A percentile compares a stretch with the other conserved stretches of the same genome.
Evolutionary conservation across 2,888 invertebrate genomes (phyloP).

Genomic region (Orgyia antiqua): DNA sequence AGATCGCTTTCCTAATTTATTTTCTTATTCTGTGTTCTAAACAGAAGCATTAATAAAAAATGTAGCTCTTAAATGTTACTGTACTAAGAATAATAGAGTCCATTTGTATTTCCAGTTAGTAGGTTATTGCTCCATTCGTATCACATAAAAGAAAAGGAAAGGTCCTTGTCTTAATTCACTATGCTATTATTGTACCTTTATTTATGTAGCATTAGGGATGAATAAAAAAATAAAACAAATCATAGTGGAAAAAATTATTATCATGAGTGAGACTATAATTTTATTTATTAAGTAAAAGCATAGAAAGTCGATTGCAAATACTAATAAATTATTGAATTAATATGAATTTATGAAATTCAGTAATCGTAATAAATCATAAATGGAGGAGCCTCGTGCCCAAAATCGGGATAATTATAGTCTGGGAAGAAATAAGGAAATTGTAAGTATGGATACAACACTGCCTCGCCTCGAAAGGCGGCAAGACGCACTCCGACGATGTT

Average conservation of each 20-base stretch:
- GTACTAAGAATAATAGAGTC: constrained; percentile 20
- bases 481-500: too few species aligned
- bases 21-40: too few species aligned
- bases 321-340: too few species aligned
- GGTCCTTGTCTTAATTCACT: constrained; percentile 21
- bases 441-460: too few species aligned
- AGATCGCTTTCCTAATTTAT: background rate
- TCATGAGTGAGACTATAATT: too few species aligned
- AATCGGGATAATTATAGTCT: too few species aligned
- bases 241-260: too few species aligned
- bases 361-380: too few species aligned
- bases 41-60: constrained; percentile 12
- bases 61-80: constrained; percentile 16
- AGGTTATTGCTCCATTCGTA: constrained; percentile 19
- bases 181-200: constrained; percentile 15
- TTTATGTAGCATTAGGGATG: constrained; percentile 16
- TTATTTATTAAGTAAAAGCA: constrained; percentile 40
- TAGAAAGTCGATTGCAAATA: constrained; percentile 35
- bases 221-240: too few species aligned
- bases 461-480: constrained; percentile 26
- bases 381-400: too few species aligned
- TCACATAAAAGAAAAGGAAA: constrained; percentile 11
- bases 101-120: constrained; percentile 24
- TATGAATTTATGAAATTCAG: constrained; percentile 42
- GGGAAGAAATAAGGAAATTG: too few species aligned